A percentile compares a stretch with the other conserved stretches of the same genome.
Conservation (phyloP, 1,140 invertebrate species). For the Helicorthomorpha holstii region DNA sequence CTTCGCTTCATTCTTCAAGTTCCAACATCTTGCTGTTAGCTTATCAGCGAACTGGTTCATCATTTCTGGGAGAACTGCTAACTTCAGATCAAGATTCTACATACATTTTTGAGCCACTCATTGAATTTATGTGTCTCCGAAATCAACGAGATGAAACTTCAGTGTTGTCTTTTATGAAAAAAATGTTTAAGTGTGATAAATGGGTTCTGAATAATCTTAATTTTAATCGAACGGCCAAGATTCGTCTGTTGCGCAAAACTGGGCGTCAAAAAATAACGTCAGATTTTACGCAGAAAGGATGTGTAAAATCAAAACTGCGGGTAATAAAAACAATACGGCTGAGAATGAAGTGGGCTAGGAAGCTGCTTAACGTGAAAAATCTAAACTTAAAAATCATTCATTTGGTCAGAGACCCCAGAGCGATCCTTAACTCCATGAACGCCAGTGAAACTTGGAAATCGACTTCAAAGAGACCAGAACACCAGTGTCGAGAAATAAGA, state of each 20-base stretch:
- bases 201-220: neutral
- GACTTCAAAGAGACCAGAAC: neutral
- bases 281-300: neutral
- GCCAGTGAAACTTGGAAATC: neutral
- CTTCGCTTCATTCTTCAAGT: too few relatives aligned
- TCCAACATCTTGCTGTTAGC: neutral
- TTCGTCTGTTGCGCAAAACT: neutral
- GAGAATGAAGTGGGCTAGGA: neutral
- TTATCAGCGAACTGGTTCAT: neutral
- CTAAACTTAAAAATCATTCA: slow-evolving; percentile 2
- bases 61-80: neutral
- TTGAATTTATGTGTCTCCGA: neutral
- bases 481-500: neutral
- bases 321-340: neutral
- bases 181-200: neutral
- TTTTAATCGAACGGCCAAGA: neutral
- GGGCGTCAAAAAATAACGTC: neutral
- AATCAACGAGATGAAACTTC: neutral
- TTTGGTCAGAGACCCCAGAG: slow-evolving; percentile 2
- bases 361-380: neutral
- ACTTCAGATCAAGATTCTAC: neutral
- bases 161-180: neutral
- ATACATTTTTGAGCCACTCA: neutral
- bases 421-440: neutral
- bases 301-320: neutral